Evolutionary conservation across 2,888 invertebrate genomes (phyloP), one percentile per base, ranked within the genome.

Genomic region (Meteorus colon): DNA sequence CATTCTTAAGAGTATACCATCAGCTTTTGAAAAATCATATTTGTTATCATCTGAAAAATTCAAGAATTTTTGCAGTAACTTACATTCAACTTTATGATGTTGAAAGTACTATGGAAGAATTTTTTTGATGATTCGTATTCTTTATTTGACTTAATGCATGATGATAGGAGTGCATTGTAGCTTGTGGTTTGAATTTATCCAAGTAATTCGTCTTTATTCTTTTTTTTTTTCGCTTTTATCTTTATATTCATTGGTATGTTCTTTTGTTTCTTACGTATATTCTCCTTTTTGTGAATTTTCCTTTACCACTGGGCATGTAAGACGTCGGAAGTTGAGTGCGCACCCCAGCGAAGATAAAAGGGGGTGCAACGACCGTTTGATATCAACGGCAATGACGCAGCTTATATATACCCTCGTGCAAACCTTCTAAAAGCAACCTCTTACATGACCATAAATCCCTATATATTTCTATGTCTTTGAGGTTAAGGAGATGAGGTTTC

Each of bases 1-100:
- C 84, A 82, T 83, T 82, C 82, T 27, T 16, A 41, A 10, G 16
- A 48, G 41, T 27, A 5, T 27, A 14, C 45, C 12, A 12, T 41
- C 8, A 12, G 10, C n/a, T 19, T 19, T 19, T n/a, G 2, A 24
- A 8, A 19, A 8, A 48, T 48, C n/a, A 48, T n/a, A 45, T 16
- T 48, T 55, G 24, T 24, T 8, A 55, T 55, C 55, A 55, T 8
- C 1, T 4, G n/a, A 55, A 55, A 24, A 19, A 55, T 55, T n/a
- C 55, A 4, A 19, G 0, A n/a, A 48, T 5, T 19, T 10, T 24
- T 19, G 19, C 5, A 55, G 4, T 24, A 55, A 19, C 34, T 8
- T 34, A 8, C 34, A 34, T 2, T 34, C 34, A 34, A 2, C 55
- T 55, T 10, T 19, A 55, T 55, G 19, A 55, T 8, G 24, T n/a